phyloP scores from a whole-genome alignment of 2,113 vertebrate genomes.

The Vidua chalybeata region DNA sequence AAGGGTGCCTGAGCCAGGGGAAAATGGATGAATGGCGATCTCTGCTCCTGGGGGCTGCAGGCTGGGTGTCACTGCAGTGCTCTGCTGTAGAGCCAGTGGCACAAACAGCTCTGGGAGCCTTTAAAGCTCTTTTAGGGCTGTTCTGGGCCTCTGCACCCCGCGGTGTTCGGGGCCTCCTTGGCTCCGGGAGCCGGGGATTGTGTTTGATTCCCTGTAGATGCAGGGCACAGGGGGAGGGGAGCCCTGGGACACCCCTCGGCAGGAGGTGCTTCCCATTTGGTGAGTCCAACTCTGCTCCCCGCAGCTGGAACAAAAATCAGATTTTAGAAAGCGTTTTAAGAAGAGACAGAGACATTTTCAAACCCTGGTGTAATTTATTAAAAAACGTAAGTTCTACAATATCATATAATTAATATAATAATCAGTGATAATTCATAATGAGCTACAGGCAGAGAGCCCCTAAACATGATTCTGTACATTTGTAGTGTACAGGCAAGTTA shows the following conservation, averaged over 20 bases:
- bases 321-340: rapidly evolving
- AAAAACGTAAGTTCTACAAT: neutral
- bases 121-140: too few relatives aligned
- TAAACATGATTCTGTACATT: rapidly evolving
- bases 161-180: too few relatives aligned
- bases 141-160: neutral
- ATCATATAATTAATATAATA: neutral
- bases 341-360: neutral
- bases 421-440: neutral
- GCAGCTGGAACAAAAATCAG: neutral
- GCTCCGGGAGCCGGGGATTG: neutral
- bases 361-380: too few relatives aligned
- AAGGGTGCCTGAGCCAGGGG: neutral
- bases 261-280: rapidly evolving
- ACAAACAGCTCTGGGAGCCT: rapidly evolving
- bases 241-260: neutral
- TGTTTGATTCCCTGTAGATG: neutral
- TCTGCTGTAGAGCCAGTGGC: rapidly evolving
- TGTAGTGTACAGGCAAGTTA: neutral
- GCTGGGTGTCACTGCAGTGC: rapidly evolving
- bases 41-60: neutral
- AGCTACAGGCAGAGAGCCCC: neutral
- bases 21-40: rapidly evolving
- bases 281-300: rapidly evolving
- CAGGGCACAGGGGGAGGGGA: neutral